A percentile compares a stretch with the other conserved stretches of the same genome.
Conservation (phyloP, 2,797 vertebrate genomes). For the Microctenopoma steveboyesi region DNA sequence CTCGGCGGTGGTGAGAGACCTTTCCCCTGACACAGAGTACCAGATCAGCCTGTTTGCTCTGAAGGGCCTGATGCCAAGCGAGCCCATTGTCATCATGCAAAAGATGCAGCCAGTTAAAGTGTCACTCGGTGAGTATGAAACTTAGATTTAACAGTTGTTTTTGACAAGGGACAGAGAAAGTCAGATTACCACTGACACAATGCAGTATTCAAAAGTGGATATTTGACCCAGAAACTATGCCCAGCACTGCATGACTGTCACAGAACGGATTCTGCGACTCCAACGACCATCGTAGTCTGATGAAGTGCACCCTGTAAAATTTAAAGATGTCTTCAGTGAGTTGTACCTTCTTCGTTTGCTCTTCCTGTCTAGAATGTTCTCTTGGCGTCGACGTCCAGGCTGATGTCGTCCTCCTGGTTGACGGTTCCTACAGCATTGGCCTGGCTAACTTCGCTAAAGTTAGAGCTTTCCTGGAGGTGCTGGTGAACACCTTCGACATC, state of each 20-base stretch:
- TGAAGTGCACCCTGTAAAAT: too few species aligned
- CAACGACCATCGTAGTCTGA: too few species aligned
- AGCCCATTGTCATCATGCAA: slow-evolving; percentile 85
- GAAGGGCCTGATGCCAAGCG: slow-evolving; percentile 89
- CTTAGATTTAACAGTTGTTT: too few species aligned
- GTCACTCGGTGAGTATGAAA: slow-evolving; percentile 87
- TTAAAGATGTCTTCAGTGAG: background rate
- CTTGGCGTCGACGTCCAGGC: slow-evolving; percentile 95
- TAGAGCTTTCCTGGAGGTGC: slow-evolving; percentile 93
- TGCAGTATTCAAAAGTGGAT: too few species aligned
- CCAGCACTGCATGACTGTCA: too few species aligned
- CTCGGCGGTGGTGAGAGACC: slow-evolving; percentile 86
- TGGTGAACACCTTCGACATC: slow-evolving; percentile 95
- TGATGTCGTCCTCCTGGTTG: slow-evolving; percentile 95
- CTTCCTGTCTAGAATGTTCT: slow-evolving; percentile 87
- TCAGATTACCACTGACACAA: too few species aligned
- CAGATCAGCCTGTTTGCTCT: slow-evolving; percentile 91
- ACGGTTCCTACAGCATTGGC: slow-evolving; percentile 99
- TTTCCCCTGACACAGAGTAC: slow-evolving; percentile 91
- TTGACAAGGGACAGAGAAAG: too few species aligned
- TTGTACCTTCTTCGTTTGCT: background rate
- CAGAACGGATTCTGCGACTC: background rate
- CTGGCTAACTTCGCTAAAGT: slow-evolving; percentile 97
- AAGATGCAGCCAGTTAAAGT: slow-evolving; percentile 90
- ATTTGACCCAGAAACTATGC: too few species aligned